A percentile compares a stretch with the other conserved stretches of the same genome.
These are phyloP conservation scores for Selenia dentaria DNA, from an alignment of 2,888 invertebrate genomes.

Conservation along the genomic window DNA sequence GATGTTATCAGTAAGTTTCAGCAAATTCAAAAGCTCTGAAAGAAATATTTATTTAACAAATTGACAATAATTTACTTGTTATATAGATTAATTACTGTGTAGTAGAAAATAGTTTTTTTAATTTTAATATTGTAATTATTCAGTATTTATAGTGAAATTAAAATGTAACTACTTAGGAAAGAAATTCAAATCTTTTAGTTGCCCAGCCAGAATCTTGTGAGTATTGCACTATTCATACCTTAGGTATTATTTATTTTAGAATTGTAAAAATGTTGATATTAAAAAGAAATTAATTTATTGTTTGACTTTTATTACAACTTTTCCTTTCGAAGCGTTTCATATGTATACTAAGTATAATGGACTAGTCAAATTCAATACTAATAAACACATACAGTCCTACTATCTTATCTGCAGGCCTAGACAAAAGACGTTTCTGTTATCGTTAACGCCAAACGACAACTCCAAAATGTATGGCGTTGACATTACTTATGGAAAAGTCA, in stretches of 20 bases:
- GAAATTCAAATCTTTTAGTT: neutral
- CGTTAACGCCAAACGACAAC: too few species aligned
- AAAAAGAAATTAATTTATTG: slow-evolving; percentile 4
- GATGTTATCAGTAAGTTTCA: too few species aligned
- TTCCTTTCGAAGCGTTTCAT: too few species aligned
- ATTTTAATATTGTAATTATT: neutral
- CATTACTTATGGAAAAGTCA: too few species aligned
- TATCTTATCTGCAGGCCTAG: too few species aligned
- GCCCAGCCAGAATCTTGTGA: neutral
- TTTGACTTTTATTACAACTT: neutral
- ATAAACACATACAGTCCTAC: too few species aligned
- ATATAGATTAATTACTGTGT: neutral
- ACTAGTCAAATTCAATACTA: too few species aligned
- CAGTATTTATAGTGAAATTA: neutral
- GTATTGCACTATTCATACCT: neutral
- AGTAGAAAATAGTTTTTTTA: neutral
- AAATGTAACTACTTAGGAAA: neutral
- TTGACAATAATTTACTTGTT: neutral
- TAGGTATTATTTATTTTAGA: slow-evolving; percentile 22
- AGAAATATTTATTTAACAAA: too few species aligned
- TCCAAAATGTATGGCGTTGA: too few species aligned
- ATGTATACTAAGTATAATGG: too few species aligned
- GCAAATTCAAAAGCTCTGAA: too few species aligned
- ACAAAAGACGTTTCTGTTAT: too few species aligned
- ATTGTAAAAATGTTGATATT: slow-evolving; percentile 15